Base-by-base conservation (phyloP, 2,888 invertebrate genomes). In the Acleris laterana region DNA sequence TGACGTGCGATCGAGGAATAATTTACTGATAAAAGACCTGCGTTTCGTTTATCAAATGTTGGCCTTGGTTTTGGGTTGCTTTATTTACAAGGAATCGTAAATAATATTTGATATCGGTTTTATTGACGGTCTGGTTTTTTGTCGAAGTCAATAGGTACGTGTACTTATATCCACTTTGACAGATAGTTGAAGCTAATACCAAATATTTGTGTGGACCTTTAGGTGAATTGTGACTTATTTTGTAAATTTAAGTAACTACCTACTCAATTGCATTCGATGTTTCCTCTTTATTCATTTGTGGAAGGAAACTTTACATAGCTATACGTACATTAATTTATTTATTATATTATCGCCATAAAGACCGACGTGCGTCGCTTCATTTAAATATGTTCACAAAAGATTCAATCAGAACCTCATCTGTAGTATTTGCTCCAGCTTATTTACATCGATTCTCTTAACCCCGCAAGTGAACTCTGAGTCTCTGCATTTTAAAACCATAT, bases 401-500 rank as follows among this genome's bases (percentile, higher is more conserved):
- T 38, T 38, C 38, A 32, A 32, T 32, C 11, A 7, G 28, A 32
- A 9, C 32, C 9, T 32, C 32, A 32, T 32, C 9, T 9, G 32
- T 32, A 32, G 38, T 38, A 38, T 38, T 38, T 38, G 38, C 1
- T 13, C 38, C 56, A 38, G 38, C 19, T 53, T 53, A 38, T 38
- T 53, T 19, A 55, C 38, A 52, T 42, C 42, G 20, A 49, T 53
- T 38, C 19, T n/a, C 22, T 51, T 63, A 58, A 59, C 52, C 53
- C 53, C 19, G 53, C 22, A 11, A 20, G 19, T 65, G 60, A 65
- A 60, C 60, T 55, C 65, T 13, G 60, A 13, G 22, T 28, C 62
- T 3, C 38, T 46, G 55, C 49, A 42, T 64, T 42, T 60, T 50
- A 56, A 50, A 66, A 28, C 17, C 22, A 69, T 74, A 86, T 87